These are phyloP conservation scores for Lepidurus apus DNA, from an alignment of 1,140 invertebrate genomes.

Conservation along the genomic window DNA sequence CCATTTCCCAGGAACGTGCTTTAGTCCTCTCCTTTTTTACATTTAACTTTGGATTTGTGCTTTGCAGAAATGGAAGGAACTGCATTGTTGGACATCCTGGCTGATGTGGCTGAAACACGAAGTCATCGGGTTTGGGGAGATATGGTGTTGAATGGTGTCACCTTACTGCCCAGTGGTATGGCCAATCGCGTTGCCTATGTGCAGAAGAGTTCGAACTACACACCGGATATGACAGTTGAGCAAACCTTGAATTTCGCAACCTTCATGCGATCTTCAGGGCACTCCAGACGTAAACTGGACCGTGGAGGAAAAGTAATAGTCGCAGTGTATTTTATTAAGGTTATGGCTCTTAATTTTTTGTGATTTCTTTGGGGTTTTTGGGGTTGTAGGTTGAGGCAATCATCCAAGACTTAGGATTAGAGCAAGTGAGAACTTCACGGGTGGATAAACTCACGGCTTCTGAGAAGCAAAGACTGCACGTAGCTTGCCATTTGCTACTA, in stretches of 20 bases:
- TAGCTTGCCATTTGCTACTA: conserved; percentile 78
- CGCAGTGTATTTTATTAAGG: neutral
- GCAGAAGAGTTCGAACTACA: conserved; percentile 54
- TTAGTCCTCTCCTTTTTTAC: conserved; percentile 3
- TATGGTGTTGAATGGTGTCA: conserved; percentile 78
- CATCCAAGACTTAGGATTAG: conserved; percentile 82
- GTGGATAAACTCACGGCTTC: conserved; percentile 74
- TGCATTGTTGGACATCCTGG: conserved; percentile 71
- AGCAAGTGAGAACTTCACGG: conserved; percentile 71
- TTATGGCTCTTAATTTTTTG: neutral
- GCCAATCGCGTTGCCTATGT: conserved; percentile 59
- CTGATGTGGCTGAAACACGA: conserved; percentile 53
- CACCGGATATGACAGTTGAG: conserved; percentile 68
- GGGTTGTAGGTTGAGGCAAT: conserved; percentile 67
- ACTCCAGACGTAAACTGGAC: conserved; percentile 42
- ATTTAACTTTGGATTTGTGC: conserved; percentile 28
- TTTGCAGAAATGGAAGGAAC: conserved; percentile 64
- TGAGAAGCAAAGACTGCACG: conserved; percentile 73
- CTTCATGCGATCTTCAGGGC: conserved; percentile 45
- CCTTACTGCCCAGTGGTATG: conserved; percentile 62
- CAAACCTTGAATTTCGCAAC: conserved; percentile 76
- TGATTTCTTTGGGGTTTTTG: conserved; percentile 31
- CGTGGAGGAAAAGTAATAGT: conserved; percentile 42
- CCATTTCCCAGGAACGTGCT: neutral
- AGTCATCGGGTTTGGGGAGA: conserved; percentile 61